These are phyloP conservation scores for Heliconius hewitsoni DNA, from an alignment of 1,140 invertebrate species.

Conservation along the genomic window DNA sequence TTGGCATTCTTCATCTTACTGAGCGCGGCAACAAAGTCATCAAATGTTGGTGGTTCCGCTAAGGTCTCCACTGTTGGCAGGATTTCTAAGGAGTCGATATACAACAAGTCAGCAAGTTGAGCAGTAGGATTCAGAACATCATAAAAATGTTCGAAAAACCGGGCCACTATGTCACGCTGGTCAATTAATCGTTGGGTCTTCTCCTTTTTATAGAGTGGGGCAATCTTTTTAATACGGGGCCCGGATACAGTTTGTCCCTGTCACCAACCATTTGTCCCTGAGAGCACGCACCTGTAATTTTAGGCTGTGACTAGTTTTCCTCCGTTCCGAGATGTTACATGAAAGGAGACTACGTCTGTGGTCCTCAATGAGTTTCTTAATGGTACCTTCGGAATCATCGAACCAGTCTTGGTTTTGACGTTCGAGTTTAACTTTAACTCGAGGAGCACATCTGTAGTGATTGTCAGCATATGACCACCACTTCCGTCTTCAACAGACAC, in stretches of 20 bases:
- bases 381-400: slow-evolving; percentile 31
- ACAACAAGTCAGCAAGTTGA: slow-evolving; percentile 24
- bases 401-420: slow-evolving; percentile 39
- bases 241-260: slow-evolving; percentile 32
- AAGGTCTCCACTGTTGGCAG: slow-evolving; percentile 23
- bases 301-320: slow-evolving; percentile 18
- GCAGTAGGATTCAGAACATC: slow-evolving; percentile 37
- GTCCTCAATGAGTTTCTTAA: slow-evolving; percentile 25
- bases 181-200: slow-evolving; percentile 21
- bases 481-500: slow-evolving; percentile 19
- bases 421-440: slow-evolving; percentile 26
- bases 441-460: slow-evolving; percentile 21
- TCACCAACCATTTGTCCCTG: slow-evolving; percentile 38
- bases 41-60: slow-evolving; percentile 27
- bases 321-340: slow-evolving; percentile 6
- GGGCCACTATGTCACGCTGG: slow-evolving; percentile 16
- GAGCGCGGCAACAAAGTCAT: slow-evolving; percentile 28
- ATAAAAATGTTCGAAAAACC: slow-evolving; percentile 39
- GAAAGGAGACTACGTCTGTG: slow-evolving; percentile 20
- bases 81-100: slow-evolving; percentile 17
- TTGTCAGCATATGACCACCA: slow-evolving; percentile 22
- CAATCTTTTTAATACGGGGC: slow-evolving; percentile 25
- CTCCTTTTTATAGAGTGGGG: slow-evolving; percentile 33
- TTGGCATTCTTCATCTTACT: slow-evolving; percentile 33
- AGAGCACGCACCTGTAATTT: slow-evolving; percentile 37